These are phyloP conservation scores for Thecophora atra DNA, from an alignment of 2,888 invertebrate genomes.

Conservation along the genomic window DNA sequence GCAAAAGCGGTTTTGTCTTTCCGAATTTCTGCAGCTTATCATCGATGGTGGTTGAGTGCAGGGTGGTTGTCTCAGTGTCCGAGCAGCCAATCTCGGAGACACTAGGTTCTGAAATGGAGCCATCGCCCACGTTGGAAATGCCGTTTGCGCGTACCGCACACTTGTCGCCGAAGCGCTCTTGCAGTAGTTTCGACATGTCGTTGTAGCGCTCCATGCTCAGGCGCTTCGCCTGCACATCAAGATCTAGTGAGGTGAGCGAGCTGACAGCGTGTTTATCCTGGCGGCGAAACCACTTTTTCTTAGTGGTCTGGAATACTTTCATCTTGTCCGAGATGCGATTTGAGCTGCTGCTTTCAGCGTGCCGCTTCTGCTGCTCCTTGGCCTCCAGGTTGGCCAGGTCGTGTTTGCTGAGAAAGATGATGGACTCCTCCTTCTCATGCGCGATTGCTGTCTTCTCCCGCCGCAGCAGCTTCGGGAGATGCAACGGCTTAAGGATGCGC, in stretches of 20 bases:
- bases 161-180: constrained; percentile 72
- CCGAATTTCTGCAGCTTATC: constrained; percentile 43
- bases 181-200: constrained; percentile 77
- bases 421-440: constrained; percentile 73
- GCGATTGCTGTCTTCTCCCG: constrained; percentile 65
- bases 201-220: constrained; percentile 77
- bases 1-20: constrained; percentile 48
- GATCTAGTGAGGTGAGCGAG: constrained; percentile 62
- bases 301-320: constrained; percentile 68
- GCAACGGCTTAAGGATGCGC: constrained; percentile 68
- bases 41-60: constrained; percentile 52
- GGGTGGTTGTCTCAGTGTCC: constrained; percentile 58
- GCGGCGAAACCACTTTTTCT: constrained; percentile 75
- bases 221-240: constrained; percentile 73
- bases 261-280: constrained; percentile 55
- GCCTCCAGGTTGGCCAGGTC: constrained; percentile 73
- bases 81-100: constrained; percentile 52
- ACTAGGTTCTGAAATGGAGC: constrained; percentile 53
- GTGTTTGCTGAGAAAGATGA: constrained; percentile 75
- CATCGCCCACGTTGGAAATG: constrained; percentile 42
- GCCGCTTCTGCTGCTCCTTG: constrained; percentile 58
- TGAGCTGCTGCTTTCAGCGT: constrained; percentile 47
- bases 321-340: constrained; percentile 64
- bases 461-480: constrained; percentile 62
- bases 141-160: constrained; percentile 31